Evolutionary conservation across 2,888 invertebrate genomes (phyloP), one percentile per base, ranked within the genome.

Genomic region (Arrhopalites spinosus): DNA sequence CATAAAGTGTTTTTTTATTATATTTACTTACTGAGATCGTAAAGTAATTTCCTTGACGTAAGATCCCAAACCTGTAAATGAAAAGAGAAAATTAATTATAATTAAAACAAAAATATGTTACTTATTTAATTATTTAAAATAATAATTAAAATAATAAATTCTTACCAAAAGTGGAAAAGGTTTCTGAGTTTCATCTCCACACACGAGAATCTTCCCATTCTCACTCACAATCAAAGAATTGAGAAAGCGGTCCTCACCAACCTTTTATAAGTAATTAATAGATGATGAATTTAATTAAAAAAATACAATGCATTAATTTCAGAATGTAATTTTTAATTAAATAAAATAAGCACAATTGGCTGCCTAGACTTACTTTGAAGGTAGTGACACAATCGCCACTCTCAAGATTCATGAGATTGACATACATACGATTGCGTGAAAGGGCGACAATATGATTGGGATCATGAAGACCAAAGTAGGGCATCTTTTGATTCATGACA

Each of bases 121-220:
- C n/a, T n/a, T n/a, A n/a, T n/a, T n/a, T n/a, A n/a, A n/a, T n/a
- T n/a, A n/a, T n/a, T n/a, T n/a, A n/a, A n/a, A n/a, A n/a, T n/a
- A n/a, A n/a, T n/a, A n/a, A n/a, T n/a, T n/a, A n/a, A n/a, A n/a
- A n/a, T n/a, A 36, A 36, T 36, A 36, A 11, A 36, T 36, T 36
- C 5, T 36, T 36, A 95, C 95, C 63, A 95, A 89, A 79, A 95
- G 87, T 0, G 94, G 94, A 86, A 94, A 95, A 23, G 95, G 95
- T 85, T 94, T 95, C 86, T 95, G 94, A 0, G 94, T 94, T 87
- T 95, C 95, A 85, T 95, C 95, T 8, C 59, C 95, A 85, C 95
- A 95, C 1, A 95, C 94, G 78, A 94, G 88, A 72, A 94, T 90
- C 84, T 93, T 90, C 85, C 95, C 95, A 86, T 95, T 93, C 71